These are phyloP conservation scores for Tribolium madens DNA, from an alignment of 1,140 invertebrate genomes.

Conservation along the genomic window DNA sequence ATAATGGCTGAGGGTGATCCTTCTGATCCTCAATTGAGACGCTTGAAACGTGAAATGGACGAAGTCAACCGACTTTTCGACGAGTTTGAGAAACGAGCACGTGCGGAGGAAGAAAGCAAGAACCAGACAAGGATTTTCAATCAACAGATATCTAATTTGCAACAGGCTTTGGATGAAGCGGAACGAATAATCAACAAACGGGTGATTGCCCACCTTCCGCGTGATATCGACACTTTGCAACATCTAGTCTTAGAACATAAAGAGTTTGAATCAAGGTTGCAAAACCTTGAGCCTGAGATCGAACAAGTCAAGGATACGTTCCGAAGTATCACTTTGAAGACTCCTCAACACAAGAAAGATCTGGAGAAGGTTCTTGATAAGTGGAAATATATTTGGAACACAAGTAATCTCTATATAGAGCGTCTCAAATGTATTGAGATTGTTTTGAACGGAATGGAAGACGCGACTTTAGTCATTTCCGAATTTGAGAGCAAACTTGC, in stretches of 20 bases:
- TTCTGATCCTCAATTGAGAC: conserved; percentile 89
- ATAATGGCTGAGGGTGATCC: conserved; percentile 92
- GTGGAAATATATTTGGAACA: conserved; percentile 91
- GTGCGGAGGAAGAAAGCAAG: conserved; percentile 90
- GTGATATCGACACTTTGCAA: conserved; percentile 88
- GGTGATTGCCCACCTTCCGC: conserved; percentile 82
- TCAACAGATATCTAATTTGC: conserved; percentile 84
- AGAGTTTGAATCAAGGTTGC: conserved; percentile 83
- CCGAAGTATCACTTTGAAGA: conserved; percentile 85
- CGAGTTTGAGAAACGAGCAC: conserved; percentile 89
- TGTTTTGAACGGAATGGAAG: conserved; percentile 88
- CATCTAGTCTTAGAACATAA: conserved; percentile 90
- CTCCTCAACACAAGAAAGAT: conserved; percentile 89
- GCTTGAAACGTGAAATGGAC: conserved; percentile 91
- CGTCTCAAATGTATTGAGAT: conserved; percentile 92
- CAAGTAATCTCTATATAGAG: conserved; percentile 90
- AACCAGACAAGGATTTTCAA: conserved; percentile 88
- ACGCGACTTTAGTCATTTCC: conserved; percentile 87
- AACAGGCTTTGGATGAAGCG: conserved; percentile 85
- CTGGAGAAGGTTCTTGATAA: conserved; percentile 88
- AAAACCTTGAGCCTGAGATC: conserved; percentile 81
- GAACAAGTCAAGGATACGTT: conserved; percentile 87
- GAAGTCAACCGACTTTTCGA: conserved; percentile 96
- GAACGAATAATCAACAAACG: conserved; percentile 86
- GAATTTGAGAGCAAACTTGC: conserved; percentile 93